A percentile compares a stretch with the other conserved stretches of the same genome.
phyloP scores from a whole-genome alignment of 1,140 invertebrate species.

The Brachionus koreanus region DNA sequence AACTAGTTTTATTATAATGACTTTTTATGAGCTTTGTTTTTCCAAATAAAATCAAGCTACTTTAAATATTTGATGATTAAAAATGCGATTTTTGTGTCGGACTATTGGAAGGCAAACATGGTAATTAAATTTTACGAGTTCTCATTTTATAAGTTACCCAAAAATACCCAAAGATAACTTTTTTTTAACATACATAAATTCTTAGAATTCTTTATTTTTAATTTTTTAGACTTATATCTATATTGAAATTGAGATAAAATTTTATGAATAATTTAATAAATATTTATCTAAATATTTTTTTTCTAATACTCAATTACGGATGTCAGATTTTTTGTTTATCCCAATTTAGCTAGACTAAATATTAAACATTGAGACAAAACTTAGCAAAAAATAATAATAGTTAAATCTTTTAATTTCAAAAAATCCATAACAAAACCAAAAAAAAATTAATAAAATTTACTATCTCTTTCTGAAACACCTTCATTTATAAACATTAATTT shows the following conservation, averaged over 20 bases:
- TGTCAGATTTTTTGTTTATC: constrained; percentile 3
- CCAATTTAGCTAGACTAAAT: constrained; percentile 7
- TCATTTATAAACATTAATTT: background rate
- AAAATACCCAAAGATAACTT: background rate
- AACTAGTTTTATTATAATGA: background rate
- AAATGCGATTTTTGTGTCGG: background rate
- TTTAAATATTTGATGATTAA: background rate
- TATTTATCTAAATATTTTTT: background rate
- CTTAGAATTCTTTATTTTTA: background rate
- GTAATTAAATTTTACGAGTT: background rate
- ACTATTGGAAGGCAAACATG: background rate
- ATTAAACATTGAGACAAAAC: background rate
- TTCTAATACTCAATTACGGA: background rate
- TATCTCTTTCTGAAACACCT: background rate
- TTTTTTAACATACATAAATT: background rate
- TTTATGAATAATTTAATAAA: constrained; percentile 12
- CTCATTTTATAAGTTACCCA: background rate
- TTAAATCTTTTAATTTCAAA: background rate
- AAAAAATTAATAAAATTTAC: background rate
- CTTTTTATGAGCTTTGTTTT: background rate
- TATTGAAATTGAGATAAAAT: background rate
- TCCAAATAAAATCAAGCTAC: background rate
- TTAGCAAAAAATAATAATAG: background rate
- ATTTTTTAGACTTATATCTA: background rate
- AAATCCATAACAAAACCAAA: too few species aligned